Base-by-base conservation (phyloP, 2,797 vertebrate genomes). In the Delichon dasypus region DNA sequence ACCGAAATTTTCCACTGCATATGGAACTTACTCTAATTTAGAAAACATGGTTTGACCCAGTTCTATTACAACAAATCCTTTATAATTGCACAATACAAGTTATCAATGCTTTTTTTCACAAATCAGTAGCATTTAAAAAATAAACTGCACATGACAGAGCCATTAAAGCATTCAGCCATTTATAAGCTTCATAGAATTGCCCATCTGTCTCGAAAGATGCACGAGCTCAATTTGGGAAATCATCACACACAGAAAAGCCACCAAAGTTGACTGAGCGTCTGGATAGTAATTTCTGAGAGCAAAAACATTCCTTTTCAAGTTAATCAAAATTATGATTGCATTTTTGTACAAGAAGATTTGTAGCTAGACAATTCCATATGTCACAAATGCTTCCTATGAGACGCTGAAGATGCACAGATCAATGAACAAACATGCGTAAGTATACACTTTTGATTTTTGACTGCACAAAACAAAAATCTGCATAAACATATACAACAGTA, bases 311-410 rank as follows among this genome's bases (percentile, higher is more conserved):
- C 18, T 87, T 82, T 92, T 64, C 48, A 88, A 91, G 47, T 34
- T 82, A 87, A 95, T 92, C n/a, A 90, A 95, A 94, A 88, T 90
- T 54, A 70, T 79, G 92, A 89, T 67, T 81, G 71, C 42, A 32
- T 65, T 89, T 90, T 19, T 71, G 27, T 66, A 72, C 34, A 60
- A 38, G 61, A 89, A 73, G 54, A 86, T 81, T 85, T 89, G 47
- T 66, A 96, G 90, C 50, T 42, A 91, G 71, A 93, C 66, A 86
- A 85, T 81, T 91, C 77, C 47, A 40, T 60, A 79, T 3, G 5
- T 47, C 71, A 84, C 61, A 71, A 89, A 82, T 27, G n/a, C 53
- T 57, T 84, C 78, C 73, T 68, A 32, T 11, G 83, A 87, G 76
- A 68, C 58, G 53, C 5, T 26, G 75, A 67, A 85, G 76, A 71